Evolutionary conservation across 2,797 vertebrate species (phyloP), one percentile per base, ranked within the genome.

Genomic region (Margarornis squamiger): DNA sequence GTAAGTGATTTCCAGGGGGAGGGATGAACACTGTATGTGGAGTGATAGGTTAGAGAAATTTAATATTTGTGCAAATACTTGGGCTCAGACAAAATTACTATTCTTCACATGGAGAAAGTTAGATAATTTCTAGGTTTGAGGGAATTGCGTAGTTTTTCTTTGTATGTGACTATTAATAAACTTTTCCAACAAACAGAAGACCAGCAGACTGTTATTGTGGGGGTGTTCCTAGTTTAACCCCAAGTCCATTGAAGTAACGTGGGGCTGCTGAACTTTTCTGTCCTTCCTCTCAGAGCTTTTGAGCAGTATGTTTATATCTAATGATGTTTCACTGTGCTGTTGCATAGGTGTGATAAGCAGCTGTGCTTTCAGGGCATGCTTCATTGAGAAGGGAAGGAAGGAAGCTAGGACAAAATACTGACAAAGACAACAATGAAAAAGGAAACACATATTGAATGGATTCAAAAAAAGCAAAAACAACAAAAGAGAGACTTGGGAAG

Each of bases 401-500:
- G 79, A 95, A 90, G 58, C 82, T 70, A 23, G 48, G 70, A 61
- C 30, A 54, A 74, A 95, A 75, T 67, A 34, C 29, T 59, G 59
- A 71, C 71, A 49, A 80, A 27, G 8, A 68, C 2, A 13, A 92
- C 86, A 91, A 79, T 90, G 55, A 36, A 41, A 81, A 85, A 85
- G 88, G 90, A 94, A 93, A 26, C n/a, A 26, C n/a, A 46, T 62
- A 85, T 79, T 67, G 65, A 86, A 93, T 73, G 61, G 57, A 74
- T 82, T 93, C 3, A 70, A 73, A 84, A 86, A 82, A 70, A 49
- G 39, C 5, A 0, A 52, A 49, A 73, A 22, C 45, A 86, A 51
- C 39, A 70, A 36, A 29, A 36, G 58, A 66, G 46, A 62, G 22
- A 7, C 22, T 66, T 83, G 16, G 55, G n/a, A 76, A 90, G n/a